Conservation (phyloP, 2,888 invertebrate species). For the Tetanocera ferruginea region DNA sequence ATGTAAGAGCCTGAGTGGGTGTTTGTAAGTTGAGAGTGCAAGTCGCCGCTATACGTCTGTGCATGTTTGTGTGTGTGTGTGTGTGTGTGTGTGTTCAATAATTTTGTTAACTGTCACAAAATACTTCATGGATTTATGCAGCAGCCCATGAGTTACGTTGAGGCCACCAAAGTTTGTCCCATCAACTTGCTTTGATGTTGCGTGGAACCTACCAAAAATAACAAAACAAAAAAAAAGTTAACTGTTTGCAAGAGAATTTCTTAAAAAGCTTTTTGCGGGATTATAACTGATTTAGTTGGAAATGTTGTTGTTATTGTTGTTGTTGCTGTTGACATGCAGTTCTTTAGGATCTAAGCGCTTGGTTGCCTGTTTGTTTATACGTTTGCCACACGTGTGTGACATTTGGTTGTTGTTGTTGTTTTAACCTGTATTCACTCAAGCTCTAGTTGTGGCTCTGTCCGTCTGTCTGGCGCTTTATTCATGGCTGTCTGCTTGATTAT, state of each 20-base stretch:
- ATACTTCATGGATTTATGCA: neutral
- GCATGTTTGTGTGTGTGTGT: neutral
- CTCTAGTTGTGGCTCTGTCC: neutral
- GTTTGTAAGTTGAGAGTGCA: too few species aligned
- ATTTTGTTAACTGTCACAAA: conserved; percentile 9
- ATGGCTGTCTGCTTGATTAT: neutral
- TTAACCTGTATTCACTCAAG: neutral
- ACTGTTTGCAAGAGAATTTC: neutral
- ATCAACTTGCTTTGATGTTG: neutral
- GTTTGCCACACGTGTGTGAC: neutral
- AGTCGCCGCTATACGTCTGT: too few species aligned
- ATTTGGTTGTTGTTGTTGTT: neutral
- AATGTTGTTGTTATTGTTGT: conserved; percentile 3
- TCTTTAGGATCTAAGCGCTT: too few species aligned
- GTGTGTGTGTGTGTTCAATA: neutral
- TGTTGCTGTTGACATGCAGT: conserved; percentile 2
- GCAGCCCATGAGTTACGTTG: neutral
- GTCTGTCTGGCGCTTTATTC: neutral
- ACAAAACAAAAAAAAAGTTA: neutral
- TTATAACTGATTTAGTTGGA: conserved; percentile 38
- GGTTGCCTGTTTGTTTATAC: neutral
- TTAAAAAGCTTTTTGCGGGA: conserved; percentile 39
- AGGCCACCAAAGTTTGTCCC: neutral
- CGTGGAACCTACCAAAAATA: neutral
- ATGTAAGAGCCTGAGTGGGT: neutral